phyloP scores from a whole-genome alignment of 2,888 invertebrate genomes.

The Nudaria mundana region DNA sequence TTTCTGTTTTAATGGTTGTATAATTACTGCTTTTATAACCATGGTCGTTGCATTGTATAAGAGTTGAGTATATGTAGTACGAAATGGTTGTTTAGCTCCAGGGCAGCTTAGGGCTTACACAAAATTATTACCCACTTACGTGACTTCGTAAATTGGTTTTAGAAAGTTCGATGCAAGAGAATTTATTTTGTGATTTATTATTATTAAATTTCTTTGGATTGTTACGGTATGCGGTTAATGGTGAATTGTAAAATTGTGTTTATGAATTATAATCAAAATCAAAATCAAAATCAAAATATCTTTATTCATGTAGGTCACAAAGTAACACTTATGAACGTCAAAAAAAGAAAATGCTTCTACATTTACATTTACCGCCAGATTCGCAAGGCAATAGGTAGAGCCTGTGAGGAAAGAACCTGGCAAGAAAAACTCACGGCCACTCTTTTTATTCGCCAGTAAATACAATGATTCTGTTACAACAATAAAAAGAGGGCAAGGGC shows the following conservation, averaged over 20 bases:
- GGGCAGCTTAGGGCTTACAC: slow-evolving; percentile 40
- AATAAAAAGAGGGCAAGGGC: no score
- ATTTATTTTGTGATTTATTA: slow-evolving; percentile 33
- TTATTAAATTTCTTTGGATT: slow-evolving; percentile 26
- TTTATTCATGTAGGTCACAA: no score
- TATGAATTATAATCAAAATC: slow-evolving; percentile 10
- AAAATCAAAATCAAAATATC: not conserved
- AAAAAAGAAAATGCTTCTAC: no score
- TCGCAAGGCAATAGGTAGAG: no score
- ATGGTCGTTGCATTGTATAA: slow-evolving; percentile 31
- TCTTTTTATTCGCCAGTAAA: no score
- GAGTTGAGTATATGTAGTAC: slow-evolving; percentile 28
- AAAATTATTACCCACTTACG: slow-evolving; percentile 43
- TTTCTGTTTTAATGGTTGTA: slow-evolving; percentile 44
- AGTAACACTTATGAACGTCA: no score
- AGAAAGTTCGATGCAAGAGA: slow-evolving; percentile 36
- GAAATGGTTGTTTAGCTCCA: slow-evolving; percentile 39
- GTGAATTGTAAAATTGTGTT: slow-evolving; percentile 21
- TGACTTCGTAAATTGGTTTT: slow-evolving; percentile 42
- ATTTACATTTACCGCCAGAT: no score
- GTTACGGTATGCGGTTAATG: slow-evolving; percentile 23
- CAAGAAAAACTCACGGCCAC: no score
- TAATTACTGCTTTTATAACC: slow-evolving; percentile 50
- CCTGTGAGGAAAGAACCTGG: no score
- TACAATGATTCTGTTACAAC: no score